Evolutionary conservation across 2,888 invertebrate genomes (phyloP).

Genomic region (Corythucha ciliata): DNA sequence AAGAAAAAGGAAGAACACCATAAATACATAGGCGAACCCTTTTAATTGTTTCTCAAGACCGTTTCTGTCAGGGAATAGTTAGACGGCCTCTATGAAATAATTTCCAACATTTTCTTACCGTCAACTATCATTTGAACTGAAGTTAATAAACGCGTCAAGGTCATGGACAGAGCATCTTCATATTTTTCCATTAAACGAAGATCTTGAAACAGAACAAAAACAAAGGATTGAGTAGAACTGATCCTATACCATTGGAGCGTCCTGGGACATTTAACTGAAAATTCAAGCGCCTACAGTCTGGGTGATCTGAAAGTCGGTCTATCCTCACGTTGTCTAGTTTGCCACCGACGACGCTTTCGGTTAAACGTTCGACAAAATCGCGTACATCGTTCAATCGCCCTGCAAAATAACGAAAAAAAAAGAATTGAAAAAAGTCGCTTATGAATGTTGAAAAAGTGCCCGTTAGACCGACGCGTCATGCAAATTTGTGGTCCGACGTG

Average conservation of each 20-base stretch:
- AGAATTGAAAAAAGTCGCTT: neutral
- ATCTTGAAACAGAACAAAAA: slow-evolving; percentile 14
- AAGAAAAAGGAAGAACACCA: too few species aligned
- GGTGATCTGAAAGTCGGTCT: slow-evolving; percentile 17
- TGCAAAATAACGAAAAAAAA: slow-evolving; percentile 1
- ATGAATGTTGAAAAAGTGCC: neutral
- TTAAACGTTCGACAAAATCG: slow-evolving; percentile 22
- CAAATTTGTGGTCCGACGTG: too few species aligned
- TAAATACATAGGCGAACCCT: too few species aligned
- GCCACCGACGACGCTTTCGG: slow-evolving; percentile 19
- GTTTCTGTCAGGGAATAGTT: too few species aligned
- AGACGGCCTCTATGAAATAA: neutral
- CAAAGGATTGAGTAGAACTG: too few species aligned
- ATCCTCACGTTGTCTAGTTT: slow-evolving; percentile 23
- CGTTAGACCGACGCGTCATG: too few species aligned
- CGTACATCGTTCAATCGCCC: slow-evolving; percentile 18
- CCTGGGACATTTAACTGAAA: too few species aligned
- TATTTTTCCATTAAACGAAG: slow-evolving; percentile 22
- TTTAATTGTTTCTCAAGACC: too few species aligned
- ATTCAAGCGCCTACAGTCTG: slow-evolving; percentile 17
- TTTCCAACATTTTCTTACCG: slow-evolving; percentile 13
- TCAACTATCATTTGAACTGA: slow-evolving; percentile 21
- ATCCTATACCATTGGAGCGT: too few species aligned
- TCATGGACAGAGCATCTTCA: slow-evolving; percentile 22
- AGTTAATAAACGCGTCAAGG: slow-evolving; percentile 15